Percentiles rank a stretch among this genome's conserved stretches.
These are phyloP conservation scores for Hypotaenidia okinawae DNA, from an alignment of 2,797 vertebrate species.

Conservation along the genomic window DNA sequence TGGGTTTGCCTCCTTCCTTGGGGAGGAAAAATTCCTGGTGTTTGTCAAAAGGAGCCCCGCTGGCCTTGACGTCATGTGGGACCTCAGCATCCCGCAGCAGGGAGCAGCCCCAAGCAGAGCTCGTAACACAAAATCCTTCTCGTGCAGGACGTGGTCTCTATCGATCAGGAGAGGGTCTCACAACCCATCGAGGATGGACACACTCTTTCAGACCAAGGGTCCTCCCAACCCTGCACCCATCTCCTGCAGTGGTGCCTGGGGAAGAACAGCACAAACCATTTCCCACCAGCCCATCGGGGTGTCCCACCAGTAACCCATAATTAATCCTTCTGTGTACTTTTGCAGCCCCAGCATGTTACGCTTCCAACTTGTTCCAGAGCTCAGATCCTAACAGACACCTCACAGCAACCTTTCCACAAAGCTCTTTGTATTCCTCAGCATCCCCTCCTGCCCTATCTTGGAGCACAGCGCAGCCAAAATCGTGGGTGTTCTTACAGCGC, in stretches of 20 bases:
- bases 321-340: neutral
- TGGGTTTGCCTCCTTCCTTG: neutral
- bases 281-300: neutral
- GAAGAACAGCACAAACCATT: neutral
- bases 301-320: neutral
- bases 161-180: accelerated
- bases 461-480: neutral
- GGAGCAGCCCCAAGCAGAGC: neutral
- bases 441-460: neutral
- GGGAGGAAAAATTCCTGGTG: neutral
- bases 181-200: neutral
- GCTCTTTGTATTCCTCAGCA: neutral
- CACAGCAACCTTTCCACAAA: neutral
- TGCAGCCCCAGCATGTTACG: neutral
- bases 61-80: neutral
- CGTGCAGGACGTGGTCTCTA: accelerated
- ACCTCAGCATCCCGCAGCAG: neutral
- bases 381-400: neutral
- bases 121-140: neutral
- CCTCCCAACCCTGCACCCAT: neutral
- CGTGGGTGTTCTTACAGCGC: neutral
- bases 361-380: neutral
- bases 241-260: neutral
- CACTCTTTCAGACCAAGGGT: neutral
- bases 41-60: neutral